Percentiles rank a stretch among this genome's conserved stretches.
These are phyloP conservation scores for Smithornis capensis DNA, from an alignment of 2,113 vertebrate species.

Conservation along the genomic window DNA sequence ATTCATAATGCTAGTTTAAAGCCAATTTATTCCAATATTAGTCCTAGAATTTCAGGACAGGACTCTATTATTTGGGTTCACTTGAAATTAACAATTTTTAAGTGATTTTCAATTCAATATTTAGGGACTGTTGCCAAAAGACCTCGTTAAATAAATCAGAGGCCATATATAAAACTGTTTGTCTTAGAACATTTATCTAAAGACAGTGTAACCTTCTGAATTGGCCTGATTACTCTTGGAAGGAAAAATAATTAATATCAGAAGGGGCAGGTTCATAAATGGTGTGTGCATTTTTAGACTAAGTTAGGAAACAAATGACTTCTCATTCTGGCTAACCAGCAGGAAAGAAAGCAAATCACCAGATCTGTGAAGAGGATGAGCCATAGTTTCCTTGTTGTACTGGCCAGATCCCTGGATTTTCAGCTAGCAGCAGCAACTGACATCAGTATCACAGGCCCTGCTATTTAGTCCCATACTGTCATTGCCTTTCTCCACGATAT, in stretches of 20 bases:
- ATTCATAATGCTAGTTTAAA: neutral
- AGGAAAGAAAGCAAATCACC: neutral
- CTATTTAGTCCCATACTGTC: neutral
- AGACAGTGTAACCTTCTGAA: neutral
- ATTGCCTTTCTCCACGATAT: neutral
- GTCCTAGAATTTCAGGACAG: neutral
- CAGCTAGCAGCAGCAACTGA: neutral
- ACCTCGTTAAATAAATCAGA: neutral
- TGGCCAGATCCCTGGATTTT: neutral
- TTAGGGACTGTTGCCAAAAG: neutral
- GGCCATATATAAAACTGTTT: neutral
- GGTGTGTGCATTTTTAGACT: neutral
- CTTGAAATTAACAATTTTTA: slow-evolving; percentile 1
- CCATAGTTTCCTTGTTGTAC: neutral
- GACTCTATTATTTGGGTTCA: neutral
- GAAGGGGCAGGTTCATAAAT: neutral
- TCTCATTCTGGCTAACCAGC: neutral
- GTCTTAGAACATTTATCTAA: neutral
- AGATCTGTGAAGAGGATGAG: neutral
- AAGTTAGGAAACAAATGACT: neutral
- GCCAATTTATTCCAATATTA: neutral
- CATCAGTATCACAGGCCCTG: neutral
- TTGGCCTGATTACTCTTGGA: neutral
- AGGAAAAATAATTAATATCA: neutral
- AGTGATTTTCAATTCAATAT: neutral